Conservation (phyloP, 2,797 vertebrate genomes). For the Silurus lanzhouensis region DNA sequence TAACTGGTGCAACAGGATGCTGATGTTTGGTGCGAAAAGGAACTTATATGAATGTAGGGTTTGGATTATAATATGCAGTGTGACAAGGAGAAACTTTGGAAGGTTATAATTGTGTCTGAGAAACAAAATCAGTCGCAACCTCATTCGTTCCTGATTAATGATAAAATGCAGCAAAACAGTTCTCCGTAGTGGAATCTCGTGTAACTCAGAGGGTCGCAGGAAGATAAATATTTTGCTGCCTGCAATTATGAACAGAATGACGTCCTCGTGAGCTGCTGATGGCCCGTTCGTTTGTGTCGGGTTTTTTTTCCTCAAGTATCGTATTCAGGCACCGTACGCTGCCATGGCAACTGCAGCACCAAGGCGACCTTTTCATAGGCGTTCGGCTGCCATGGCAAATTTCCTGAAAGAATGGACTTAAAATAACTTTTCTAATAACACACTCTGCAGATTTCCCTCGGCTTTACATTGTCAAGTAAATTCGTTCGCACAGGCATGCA, state of each 20-base stretch:
- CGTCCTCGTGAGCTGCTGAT: neutral
- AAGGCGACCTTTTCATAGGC: slow-evolving; percentile 43
- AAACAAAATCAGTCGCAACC: neutral
- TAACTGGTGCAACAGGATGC: neutral
- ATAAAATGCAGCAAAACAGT: neutral
- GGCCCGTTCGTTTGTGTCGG: slow-evolving; percentile 1
- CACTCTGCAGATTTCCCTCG: slow-evolving; percentile 23
- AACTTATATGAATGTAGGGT: neutral
- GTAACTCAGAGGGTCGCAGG: neutral
- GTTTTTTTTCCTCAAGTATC: slow-evolving; percentile 18
- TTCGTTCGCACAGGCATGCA: slow-evolving; percentile 38
- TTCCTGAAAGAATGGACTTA: slow-evolving; percentile 37
- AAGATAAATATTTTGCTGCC: slow-evolving; percentile 5
- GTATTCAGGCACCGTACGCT: slow-evolving; percentile 40
- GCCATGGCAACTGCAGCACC: slow-evolving; percentile 53
- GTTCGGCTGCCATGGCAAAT: slow-evolving; percentile 55
- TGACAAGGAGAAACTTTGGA: neutral
- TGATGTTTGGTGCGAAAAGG: neutral
- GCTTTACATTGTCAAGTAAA: slow-evolving; percentile 30
- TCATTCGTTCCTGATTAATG: slow-evolving; percentile 6
- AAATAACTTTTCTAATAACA: slow-evolving; percentile 41
- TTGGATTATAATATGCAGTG: neutral
- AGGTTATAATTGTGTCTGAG: neutral
- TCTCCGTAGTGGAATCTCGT: neutral
- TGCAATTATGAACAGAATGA: slow-evolving; percentile 26